Evolutionary conservation across 2,797 vertebrate species (phyloP), one percentile per base, ranked within the genome.

Genomic region (Lophius americanus): DNA sequence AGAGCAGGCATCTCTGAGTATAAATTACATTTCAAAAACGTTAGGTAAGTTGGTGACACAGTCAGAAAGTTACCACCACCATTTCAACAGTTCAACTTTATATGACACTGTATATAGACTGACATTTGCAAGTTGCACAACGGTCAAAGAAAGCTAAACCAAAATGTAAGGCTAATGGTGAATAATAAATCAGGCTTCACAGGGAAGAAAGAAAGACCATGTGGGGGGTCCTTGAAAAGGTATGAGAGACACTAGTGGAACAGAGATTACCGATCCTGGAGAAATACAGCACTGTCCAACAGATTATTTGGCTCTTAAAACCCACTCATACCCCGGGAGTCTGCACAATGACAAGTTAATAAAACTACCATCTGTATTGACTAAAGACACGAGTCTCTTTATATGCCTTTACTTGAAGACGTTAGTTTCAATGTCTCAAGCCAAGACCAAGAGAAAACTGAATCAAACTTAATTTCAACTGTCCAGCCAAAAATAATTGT

Each of bases 1-100:
- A 36, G 55, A 59, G 23, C 23, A 23, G 41, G 55, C 61, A 57
- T 65, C 61, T 50, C 60, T 78, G 83, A 81, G 90, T 90, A 87
- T 88, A 79, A 89, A 91, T 90, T 35, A 68, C 60, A 84, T 33
- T 49, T 71, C 57, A 74, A 83, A 64, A 88, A 79, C 83, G 73
- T 76, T 70, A 43, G 68, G 73, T 60, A 64, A 62, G 72, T 68
- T 60, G 79, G 59, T 75, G 79, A 82, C 66, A 68, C 46, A 51
- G 44, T 14, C 48, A 78, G 47, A 65, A 68, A 76, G 38, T 78
- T 78, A 73, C 35, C 48, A 48, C 39, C 11, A 39, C 39, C 32
- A 50, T 57, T 61, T 47, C 11, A 48, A 35, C 38, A 52, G 57
- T 13, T 38, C 12, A 48, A 57, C 43, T 78, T 66, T 74, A 33